Percentiles rank a stretch among this genome's conserved stretches.
These are phyloP conservation scores for Anolis sagrei DNA, from an alignment of 2,113 vertebrate species.

Conservation along the genomic window DNA sequence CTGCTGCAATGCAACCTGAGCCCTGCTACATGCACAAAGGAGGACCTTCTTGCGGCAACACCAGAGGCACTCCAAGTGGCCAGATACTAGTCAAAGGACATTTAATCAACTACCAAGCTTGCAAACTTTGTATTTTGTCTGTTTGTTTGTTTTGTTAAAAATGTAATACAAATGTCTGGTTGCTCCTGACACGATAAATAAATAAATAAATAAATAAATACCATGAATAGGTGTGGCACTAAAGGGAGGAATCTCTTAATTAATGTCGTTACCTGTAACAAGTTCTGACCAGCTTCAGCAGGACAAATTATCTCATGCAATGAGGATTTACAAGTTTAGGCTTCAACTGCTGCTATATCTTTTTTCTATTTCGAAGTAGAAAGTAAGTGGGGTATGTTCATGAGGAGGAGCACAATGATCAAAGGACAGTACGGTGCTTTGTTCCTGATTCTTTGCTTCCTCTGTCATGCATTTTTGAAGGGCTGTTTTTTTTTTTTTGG, in stretches of 20 bases:
- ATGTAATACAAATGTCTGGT: too few relatives aligned
- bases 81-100: too few relatives aligned
- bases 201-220: too few relatives aligned
- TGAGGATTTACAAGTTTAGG: background rate
- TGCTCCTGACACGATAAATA: too few relatives aligned
- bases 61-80: too few relatives aligned
- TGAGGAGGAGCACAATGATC: background rate
- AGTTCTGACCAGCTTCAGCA: background rate
- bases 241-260: background rate
- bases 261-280: background rate
- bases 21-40: too few relatives aligned
- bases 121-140: too few relatives aligned
- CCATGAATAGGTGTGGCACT: too few relatives aligned
- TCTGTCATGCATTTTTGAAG: slow-evolving; percentile 2
- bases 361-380: slow-evolving; percentile 10
- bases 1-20: too few relatives aligned
- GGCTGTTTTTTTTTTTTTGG: background rate
- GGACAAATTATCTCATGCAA: background rate
- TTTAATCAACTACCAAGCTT: too few relatives aligned
- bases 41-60: too few relatives aligned
- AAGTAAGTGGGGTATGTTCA: background rate
- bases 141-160: too few relatives aligned
- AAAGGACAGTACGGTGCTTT: background rate
- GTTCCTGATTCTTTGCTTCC: slow-evolving; percentile 4
- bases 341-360: background rate